These are phyloP conservation scores for Phrynocephalus forsythii DNA, from an alignment of 2,797 vertebrate genomes.

Conservation along the genomic window DNA sequence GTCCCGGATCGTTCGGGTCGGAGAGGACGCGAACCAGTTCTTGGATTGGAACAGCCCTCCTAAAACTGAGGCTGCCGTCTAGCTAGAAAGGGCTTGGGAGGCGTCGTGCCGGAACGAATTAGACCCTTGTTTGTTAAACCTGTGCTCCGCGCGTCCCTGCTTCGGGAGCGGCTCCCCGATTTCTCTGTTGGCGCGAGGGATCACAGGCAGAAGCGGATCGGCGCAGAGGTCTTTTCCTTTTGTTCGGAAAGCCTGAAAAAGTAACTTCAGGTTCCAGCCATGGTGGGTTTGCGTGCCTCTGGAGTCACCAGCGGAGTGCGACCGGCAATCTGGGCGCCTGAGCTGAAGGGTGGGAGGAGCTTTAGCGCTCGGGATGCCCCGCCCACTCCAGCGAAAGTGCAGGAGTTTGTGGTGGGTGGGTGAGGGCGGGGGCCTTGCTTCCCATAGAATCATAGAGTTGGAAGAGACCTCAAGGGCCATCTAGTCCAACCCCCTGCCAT, in stretches of 20 bases:
- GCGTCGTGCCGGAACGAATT: not conserved
- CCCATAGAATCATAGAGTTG: too few relatives aligned
- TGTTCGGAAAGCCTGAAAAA: not conserved
- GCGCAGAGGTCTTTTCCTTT: not conserved
- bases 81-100: not conserved
- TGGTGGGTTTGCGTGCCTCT: not conserved
- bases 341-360: not conserved
- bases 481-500: too few relatives aligned
- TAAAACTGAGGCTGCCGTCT: not conserved
- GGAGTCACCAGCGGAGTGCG: too few relatives aligned
- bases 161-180: not conserved
- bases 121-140: too few relatives aligned
- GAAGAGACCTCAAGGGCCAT: too few relatives aligned
- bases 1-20: not conserved
- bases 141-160: not conserved
- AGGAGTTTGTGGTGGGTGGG: too few relatives aligned
- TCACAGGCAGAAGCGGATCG: not conserved
- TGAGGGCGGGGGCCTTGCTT: not conserved
- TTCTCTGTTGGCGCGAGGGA: not conserved
- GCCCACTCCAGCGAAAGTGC: not conserved
- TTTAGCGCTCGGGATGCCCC: not conserved
- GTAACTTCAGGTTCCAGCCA: too few relatives aligned
- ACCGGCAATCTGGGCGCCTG: too few relatives aligned
- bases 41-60: not conserved
- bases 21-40: too few relatives aligned